Conservation (phyloP, 2,113 vertebrate genomes). For the Cyanistes caeruleus region DNA sequence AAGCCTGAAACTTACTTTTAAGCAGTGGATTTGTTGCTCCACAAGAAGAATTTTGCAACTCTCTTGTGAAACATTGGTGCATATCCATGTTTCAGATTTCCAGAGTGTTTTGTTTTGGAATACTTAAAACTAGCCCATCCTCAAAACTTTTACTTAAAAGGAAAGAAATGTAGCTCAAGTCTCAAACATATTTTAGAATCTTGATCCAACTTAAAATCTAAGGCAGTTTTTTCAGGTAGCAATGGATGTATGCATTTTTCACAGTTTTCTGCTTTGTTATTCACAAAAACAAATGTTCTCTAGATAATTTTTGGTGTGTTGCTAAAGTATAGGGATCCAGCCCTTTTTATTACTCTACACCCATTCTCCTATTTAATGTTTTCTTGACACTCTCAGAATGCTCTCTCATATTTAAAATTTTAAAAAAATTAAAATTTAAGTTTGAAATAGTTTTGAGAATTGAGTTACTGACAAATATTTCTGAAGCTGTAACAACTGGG, state of each 20-base stretch:
- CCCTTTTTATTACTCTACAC: background rate
- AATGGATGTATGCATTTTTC: background rate
- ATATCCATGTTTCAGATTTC: background rate
- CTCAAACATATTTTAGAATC: background rate
- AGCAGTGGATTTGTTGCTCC: background rate
- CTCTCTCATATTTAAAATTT: background rate
- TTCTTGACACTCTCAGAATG: background rate
- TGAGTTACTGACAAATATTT: background rate
- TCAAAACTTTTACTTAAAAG: background rate
- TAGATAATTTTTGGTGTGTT: background rate
- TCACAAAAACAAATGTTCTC: background rate
- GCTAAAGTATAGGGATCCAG: background rate
- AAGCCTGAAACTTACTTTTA: background rate
- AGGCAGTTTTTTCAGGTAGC: background rate
- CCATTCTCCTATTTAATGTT: background rate
- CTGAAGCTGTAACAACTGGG: background rate
- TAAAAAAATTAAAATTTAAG: background rate
- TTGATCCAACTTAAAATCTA: background rate
- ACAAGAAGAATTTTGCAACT: background rate
- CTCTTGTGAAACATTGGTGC: background rate
- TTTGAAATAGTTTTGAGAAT: background rate
- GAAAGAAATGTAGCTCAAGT: background rate
- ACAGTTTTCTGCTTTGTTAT: background rate
- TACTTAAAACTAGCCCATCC: background rate
- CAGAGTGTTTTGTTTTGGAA: background rate